Evolutionary conservation across 2,888 invertebrate genomes (phyloP), one percentile per base, ranked within the genome.

Genomic region (Molanna angustata): DNA sequence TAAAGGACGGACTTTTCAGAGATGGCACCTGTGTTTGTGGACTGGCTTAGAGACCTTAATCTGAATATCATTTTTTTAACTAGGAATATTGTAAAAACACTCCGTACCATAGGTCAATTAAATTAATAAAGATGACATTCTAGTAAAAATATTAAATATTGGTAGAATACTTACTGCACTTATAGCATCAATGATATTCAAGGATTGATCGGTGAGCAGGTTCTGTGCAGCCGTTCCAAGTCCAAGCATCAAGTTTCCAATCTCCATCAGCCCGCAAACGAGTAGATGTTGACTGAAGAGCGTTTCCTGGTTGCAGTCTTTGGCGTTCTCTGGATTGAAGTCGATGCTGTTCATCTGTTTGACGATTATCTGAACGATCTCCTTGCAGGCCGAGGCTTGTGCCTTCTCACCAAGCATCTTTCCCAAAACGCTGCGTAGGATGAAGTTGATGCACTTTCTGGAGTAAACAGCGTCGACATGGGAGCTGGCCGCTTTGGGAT

Each of bases 391-490:
- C 0, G 92, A 89, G 21, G 93, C 86, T 71, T 99, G 99, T 6
- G 97, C 95, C 64, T 96, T 96, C 73, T 99, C 99, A 0, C 96
- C 93, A 17, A 99, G 79, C 84, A 98, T 87, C 68, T 92, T 90
- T 0, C 98, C 96, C 31, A 98, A 80, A 1, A 94, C 87, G 57
- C 92, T 89, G 43, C 95, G 83, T 49, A 98, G 76, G 61, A 98
- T 94, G 69, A 95, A 99, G 68, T 91, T 92, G 56, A 98, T 92
- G 69, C 98, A 99, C 72, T 96, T 96, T 61, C 98, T 84, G 1
- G 97, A 95, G 69, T 97, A 96, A 1, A 98, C 96, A 11, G 96
- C 95, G 70, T 98, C 97, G 0, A 97, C 95, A 66, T 99, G 98
- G 0, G 94, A 94, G 11, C 92, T 91, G 1, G 94, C 93, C 0